Base-by-base conservation (phyloP, 2,113 vertebrate species). In the Nicator chloris region DNA sequence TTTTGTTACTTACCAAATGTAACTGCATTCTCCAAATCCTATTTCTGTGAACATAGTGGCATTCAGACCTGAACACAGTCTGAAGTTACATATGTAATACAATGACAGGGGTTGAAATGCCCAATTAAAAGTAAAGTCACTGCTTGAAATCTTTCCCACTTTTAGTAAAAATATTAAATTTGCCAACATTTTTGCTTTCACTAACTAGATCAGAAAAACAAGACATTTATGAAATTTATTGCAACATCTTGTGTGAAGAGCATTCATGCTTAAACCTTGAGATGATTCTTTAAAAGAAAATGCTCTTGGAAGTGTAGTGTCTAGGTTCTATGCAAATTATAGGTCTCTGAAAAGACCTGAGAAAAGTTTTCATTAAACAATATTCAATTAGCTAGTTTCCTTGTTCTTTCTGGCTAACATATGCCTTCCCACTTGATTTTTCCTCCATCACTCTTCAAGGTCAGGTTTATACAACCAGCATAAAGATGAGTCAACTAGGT, bases 1-100 rank as follows among this genome's bases (percentile, higher is more conserved):
- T 59, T 94, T 71, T 92, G 73, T 64, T 94, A 96, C 97, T 98
- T 97, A 97, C 95, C 96, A 92, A 98, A 98, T 47, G 96, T 96
- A 90, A 95, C 97, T 27, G 90, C 96, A 97, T 88, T 79, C 96
- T 93, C 96, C 95, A 88, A 87, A 97, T 90, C 97, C 96, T 90
- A 92, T 84, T 96, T 97, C 94, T 51, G 50, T 94, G 90, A 95
- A 82, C 87, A 63, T 1, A 39, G 71, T 93, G 61, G 9, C 61
- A 93, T 88, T 95, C 86, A 76, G 77, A 97, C 69, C 96, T 96
- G 94, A 96, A 96, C 53, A 93, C 56, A 93, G 66, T 56, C 50
- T 88, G 72, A 89, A 97, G 66, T 94, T 84, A 84, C 8, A 77
- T 85, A 69, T 93, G 86, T 82, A 88, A 81, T 56, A 56, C 65